Evolutionary conservation across 2,113 vertebrate genomes (phyloP), one percentile per base, ranked within the genome.

Genomic region (Platysteira castanea): DNA sequence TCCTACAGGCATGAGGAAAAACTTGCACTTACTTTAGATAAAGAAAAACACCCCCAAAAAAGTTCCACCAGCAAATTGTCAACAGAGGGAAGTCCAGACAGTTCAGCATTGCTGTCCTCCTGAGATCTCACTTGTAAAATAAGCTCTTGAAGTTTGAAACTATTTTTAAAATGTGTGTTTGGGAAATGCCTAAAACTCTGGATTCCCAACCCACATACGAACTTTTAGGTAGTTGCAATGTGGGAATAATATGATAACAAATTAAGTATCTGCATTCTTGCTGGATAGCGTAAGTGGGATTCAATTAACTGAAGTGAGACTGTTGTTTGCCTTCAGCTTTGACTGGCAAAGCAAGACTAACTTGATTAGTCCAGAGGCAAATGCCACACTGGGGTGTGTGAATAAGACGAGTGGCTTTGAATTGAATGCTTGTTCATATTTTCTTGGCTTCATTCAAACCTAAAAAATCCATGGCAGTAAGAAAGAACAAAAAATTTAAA

Each of bases 1-100:
- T 95, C 88, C 77, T 86, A 68, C 33, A 70, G 83, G 80, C 83
- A 81, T 47, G 87, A 93, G 89, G 64, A 16, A 84, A 95, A 94
- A 90, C n/a, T 92, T 81, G 28, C 49, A 56, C 52, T 93, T 89
- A 65, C 56, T 94, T 88, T 83, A 61, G 52, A 71, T 86, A 81
- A 87, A 93, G 31, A 60, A 95, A 96, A 96, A 65, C 35, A n/a
- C n/a, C n/a, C n/a, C n/a, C n/a, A 56, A 49, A 18, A 28, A 37
- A 28, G 14, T 76, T 94, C 14, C 2, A 3, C 30, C 63, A 70
- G 24, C 23, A 71, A 73, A 67, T 7, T 68, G 35, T 78, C 27
- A 56, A 46, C 11, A 74, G 21, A 67, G 18, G 44, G 10, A 90
- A 80, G 7, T 73, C 33, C 56, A 74, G 27, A 74, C 47, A 63